Evolutionary conservation across 2,113 vertebrate species (phyloP).

Genomic region (Malurus cyaneus): DNA sequence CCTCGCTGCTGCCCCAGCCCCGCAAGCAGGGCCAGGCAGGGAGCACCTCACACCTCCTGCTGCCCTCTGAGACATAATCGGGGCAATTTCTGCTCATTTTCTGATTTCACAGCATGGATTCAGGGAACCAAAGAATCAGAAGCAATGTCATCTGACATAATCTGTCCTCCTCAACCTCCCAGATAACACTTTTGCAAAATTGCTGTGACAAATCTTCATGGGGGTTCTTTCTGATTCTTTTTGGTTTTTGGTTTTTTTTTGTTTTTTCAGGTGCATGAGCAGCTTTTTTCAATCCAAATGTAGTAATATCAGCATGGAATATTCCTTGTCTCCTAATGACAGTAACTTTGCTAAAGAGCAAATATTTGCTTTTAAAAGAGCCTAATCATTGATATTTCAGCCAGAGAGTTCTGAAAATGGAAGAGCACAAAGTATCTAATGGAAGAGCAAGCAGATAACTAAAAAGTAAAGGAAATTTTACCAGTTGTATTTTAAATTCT

Average conservation of each 20-base stretch:
- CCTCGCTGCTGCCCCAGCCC: rapidly evolving
- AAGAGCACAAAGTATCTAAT: not conserved
- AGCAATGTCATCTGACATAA: not conserved
- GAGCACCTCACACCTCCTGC: not conserved
- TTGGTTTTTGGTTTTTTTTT: too few relatives aligned
- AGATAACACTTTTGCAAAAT: not conserved
- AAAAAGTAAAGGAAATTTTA: not conserved
- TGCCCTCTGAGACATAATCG: not conserved
- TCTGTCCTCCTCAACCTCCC: not conserved
- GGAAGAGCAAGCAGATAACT: not conserved
- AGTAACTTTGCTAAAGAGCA: not conserved
- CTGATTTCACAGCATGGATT: not conserved
- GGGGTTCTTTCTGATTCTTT: too few relatives aligned
- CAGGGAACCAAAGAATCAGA: not conserved
- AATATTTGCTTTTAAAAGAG: not conserved
- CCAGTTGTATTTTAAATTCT: not conserved
- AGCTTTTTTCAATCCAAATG: not conserved
- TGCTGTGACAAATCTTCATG: too few relatives aligned
- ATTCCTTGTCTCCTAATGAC: not conserved
- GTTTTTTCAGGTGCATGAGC: not conserved
- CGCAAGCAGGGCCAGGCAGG: not conserved
- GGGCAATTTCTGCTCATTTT: not conserved
- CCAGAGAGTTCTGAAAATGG: not conserved
- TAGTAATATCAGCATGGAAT: not conserved
- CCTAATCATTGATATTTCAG: not conserved